These are phyloP conservation scores for Timema podura DNA, from an alignment of 2,888 invertebrate species.

Conservation along the genomic window DNA sequence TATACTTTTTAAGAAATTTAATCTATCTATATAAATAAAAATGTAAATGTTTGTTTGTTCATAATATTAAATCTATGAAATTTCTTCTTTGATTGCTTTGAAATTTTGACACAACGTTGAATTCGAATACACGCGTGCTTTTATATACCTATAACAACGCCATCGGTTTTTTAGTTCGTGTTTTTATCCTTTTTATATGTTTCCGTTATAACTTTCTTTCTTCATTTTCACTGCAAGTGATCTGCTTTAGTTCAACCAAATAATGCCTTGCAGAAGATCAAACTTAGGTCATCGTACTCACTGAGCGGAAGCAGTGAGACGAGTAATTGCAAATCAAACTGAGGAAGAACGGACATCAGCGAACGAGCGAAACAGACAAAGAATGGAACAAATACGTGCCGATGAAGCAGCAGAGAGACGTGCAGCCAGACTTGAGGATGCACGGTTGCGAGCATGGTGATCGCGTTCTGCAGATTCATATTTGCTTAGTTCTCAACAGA, in stretches of 20 bases:
- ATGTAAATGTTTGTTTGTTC: constrained; percentile 20
- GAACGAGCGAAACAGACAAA: constrained; percentile 6
- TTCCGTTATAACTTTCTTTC: neutral
- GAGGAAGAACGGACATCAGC: constrained; percentile 17
- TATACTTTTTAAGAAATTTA: too few species aligned
- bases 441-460: constrained; percentile 15
- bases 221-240: constrained; percentile 8
- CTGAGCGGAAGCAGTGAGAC: constrained; percentile 3
- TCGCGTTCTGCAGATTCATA: constrained; percentile 18
- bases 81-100: constrained; percentile 15
- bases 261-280: constrained; percentile 7
- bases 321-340: constrained; percentile 12
- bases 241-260: constrained; percentile 15
- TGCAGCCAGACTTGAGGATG: constrained; percentile 27
- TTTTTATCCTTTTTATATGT: neutral
- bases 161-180: too few species aligned
- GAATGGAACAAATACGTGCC: constrained; percentile 17
- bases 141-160: too few species aligned
- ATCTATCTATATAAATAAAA: constrained; percentile 17
- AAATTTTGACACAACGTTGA: constrained; percentile 13
- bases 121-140: neutral
- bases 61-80: constrained; percentile 16
- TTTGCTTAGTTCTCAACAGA: constrained; percentile 24
- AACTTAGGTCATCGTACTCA: constrained; percentile 1
- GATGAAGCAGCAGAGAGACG: constrained; percentile 19